Evolutionary conservation across 2,888 invertebrate species (phyloP).

Genomic region (Acronicta leporina): DNA sequence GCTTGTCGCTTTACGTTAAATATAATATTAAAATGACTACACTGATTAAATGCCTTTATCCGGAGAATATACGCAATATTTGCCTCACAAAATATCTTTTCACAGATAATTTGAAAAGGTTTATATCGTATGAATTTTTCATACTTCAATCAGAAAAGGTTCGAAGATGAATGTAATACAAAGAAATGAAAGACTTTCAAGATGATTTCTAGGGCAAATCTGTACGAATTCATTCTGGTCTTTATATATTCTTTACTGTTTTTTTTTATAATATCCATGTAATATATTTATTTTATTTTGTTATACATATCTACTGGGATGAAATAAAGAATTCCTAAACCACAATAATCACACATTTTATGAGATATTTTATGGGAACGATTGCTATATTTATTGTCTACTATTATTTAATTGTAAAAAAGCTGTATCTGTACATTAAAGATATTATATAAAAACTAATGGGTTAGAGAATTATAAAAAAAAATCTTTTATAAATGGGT

Average conservation of each 20-base stretch:
- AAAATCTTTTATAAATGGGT: no score
- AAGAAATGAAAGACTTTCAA: conserved; percentile 1
- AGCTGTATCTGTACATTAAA: no score
- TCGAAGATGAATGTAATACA: conserved; percentile 1
- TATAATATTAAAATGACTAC: no score
- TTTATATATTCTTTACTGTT: not conserved
- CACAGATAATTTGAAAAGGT: conserved; percentile 2
- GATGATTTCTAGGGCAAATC: not conserved
- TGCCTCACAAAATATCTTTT: not conserved
- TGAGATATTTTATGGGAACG: no score
- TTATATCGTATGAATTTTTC: conserved; percentile 8
- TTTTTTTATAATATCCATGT: no score
- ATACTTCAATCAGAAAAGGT: conserved; percentile 12
- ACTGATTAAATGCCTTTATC: not conserved
- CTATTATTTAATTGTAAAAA: no score
- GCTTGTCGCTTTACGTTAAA: no score
- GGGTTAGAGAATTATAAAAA: no score
- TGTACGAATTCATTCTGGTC: conserved; percentile 1
- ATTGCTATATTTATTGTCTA: no score
- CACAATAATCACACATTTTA: no score
- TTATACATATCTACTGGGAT: not conserved
- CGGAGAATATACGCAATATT: conserved; percentile 1
- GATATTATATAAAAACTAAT: no score
- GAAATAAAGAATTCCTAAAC: not conserved
- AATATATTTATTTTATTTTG: no score